Conservation (phyloP, 2,888 invertebrate species). For the Torymus aiolomorphi region DNA sequence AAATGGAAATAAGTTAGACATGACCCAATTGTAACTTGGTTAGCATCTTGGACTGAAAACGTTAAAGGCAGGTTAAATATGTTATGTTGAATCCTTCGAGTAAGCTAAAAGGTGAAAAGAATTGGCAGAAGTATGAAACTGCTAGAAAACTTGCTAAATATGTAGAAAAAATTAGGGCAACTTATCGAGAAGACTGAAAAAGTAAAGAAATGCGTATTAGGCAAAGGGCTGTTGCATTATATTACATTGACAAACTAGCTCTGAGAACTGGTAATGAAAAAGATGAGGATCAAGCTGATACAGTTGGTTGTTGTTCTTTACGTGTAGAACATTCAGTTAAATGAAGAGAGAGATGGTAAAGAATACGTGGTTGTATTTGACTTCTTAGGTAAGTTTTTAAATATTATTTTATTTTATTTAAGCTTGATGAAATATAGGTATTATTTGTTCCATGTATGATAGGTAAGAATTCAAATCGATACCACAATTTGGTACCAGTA, state of each 20-base stretch:
- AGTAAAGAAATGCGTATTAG: slow-evolving; percentile 98
- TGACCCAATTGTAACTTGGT: slow-evolving; percentile 97
- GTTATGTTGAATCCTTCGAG: slow-evolving; percentile 99
- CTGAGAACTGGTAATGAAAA: slow-evolving; percentile 99
- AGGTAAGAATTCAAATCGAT: slow-evolving; percentile 86
- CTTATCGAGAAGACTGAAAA: slow-evolving; percentile 95
- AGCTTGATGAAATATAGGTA: slow-evolving; percentile 68
- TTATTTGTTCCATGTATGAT: slow-evolving; percentile 76
- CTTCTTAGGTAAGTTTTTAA: slow-evolving; percentile 85
- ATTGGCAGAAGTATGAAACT: slow-evolving; percentile 99
- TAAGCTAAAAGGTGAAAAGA: slow-evolving; percentile 98
- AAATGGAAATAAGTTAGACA: slow-evolving; percentile 98
- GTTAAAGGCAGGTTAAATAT: slow-evolving; percentile 94
- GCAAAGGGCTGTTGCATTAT: slow-evolving; percentile 97
- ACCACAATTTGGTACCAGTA: slow-evolving; percentile 97
- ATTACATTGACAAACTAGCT: slow-evolving; percentile 99
- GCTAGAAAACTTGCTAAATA: slow-evolving; percentile 93
- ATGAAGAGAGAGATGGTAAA: slow-evolving; percentile 89
- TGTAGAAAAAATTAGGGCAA: slow-evolving; percentile 93
- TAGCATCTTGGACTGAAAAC: slow-evolving; percentile 99
- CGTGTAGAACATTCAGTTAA: slow-evolving; percentile 95
- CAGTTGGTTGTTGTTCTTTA: slow-evolving; percentile 98
- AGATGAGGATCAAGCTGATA: slow-evolving; percentile 99
- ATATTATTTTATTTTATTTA: not conserved
- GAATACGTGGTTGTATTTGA: slow-evolving; percentile 98